These are phyloP conservation scores for Tyria jacobaeae DNA, from an alignment of 2,888 invertebrate species.

Conservation along the genomic window DNA sequence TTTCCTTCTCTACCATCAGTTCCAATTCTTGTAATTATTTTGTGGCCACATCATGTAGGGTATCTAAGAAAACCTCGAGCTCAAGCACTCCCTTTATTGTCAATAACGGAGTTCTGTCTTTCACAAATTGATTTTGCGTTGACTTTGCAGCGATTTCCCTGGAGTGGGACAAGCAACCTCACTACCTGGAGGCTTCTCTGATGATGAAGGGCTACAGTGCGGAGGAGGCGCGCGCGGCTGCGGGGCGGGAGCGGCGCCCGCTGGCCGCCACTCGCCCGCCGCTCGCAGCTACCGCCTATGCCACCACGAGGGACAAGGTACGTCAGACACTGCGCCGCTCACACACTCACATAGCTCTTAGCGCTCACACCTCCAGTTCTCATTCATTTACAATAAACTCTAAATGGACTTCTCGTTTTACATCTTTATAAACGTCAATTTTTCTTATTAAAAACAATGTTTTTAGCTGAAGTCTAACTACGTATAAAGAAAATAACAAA, in stretches of 20 bases:
- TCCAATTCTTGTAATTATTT: not conserved
- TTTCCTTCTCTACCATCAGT: not conserved
- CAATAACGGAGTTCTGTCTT: not conserved
- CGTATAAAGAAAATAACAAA: too few relatives aligned
- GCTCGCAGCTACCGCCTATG: conserved; percentile 84
- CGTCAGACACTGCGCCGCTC: too few relatives aligned
- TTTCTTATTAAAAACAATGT: too few relatives aligned
- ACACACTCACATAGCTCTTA: too few relatives aligned
- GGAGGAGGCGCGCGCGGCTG: conserved; percentile 82
- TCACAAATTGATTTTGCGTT: conserved; percentile 12
- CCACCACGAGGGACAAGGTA: conserved; percentile 83
- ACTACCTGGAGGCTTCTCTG: conserved; percentile 93
- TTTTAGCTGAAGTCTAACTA: too few relatives aligned
- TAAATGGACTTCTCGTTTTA: too few relatives aligned
- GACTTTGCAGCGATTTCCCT: conserved; percentile 82
- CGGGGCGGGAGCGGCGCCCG: conserved; percentile 58
- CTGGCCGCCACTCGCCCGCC: conserved; percentile 70
- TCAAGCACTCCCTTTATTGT: too few relatives aligned
- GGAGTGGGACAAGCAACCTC: conserved; percentile 87
- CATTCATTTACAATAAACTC: not conserved
- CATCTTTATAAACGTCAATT: too few relatives aligned
- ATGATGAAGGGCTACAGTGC: conserved; percentile 91
- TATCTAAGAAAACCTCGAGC: too few relatives aligned
- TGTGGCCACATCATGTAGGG: too few relatives aligned
- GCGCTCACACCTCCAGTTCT: too few relatives aligned